phyloP scores from a whole-genome alignment of 2,113 vertebrate species.

The Xiphias gladius region DNA sequence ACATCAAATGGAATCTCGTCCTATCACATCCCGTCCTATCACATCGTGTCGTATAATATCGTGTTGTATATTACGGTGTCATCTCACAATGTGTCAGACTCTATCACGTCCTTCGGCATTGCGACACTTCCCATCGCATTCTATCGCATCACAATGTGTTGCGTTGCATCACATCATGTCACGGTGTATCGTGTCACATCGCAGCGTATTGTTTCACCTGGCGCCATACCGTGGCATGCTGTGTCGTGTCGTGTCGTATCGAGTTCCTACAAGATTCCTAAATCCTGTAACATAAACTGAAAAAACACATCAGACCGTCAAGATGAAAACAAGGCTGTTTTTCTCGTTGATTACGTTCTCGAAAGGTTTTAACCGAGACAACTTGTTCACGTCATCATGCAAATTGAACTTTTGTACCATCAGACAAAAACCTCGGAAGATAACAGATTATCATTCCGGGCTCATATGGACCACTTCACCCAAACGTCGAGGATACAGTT shows the following conservation, averaged over 20 bases:
- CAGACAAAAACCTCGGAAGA: constrained; percentile 24
- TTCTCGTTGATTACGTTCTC: constrained; percentile 6
- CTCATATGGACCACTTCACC: constrained; percentile 50
- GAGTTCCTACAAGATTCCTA: background rate
- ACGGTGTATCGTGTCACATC: too few relatives aligned
- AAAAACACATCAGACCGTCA: background rate
- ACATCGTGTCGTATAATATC: too few relatives aligned
- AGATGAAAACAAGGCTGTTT: background rate
- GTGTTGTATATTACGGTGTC: too few relatives aligned
- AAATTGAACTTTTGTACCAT: constrained; percentile 37
- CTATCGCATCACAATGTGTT: too few relatives aligned
- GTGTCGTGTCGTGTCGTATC: background rate
- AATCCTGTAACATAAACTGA: background rate
- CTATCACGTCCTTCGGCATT: too few relatives aligned
- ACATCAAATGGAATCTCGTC: background rate
- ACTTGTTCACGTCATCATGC: constrained; percentile 22
- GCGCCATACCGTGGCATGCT: too few relatives aligned
- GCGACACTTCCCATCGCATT: too few relatives aligned
- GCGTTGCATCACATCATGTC: too few relatives aligned
- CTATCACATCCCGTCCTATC: too few relatives aligned
- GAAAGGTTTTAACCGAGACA: constrained; percentile 10
- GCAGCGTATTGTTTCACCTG: too few relatives aligned
- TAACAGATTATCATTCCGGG: constrained; percentile 46
- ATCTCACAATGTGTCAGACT: too few relatives aligned
- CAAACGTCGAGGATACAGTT: constrained; percentile 36